phyloP scores from a whole-genome alignment of 2,113 vertebrate genomes.

The Merops nubicus region DNA sequence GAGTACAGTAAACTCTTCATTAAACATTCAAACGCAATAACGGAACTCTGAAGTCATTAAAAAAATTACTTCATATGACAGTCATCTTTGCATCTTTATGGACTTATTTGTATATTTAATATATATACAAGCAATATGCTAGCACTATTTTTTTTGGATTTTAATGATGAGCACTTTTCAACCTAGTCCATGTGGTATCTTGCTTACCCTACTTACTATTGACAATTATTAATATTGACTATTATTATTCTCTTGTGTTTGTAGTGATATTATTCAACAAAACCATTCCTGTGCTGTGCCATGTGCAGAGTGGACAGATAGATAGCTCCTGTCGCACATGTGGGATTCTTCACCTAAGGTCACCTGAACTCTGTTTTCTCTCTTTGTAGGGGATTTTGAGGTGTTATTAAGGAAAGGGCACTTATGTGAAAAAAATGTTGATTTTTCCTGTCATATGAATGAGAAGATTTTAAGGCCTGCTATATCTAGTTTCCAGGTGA shows the following conservation, averaged over 20 bases:
- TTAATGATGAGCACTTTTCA: neutral
- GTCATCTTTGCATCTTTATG: neutral
- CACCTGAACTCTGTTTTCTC: neutral
- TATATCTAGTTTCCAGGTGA: neutral
- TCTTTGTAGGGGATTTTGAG: neutral
- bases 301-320: neutral
- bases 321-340: neutral
- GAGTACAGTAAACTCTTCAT: neutral
- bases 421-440: neutral
- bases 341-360: neutral
- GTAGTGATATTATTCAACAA: neutral
- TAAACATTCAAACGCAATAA: neutral
- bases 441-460: neutral
- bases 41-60: neutral
- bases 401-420: neutral
- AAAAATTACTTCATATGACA: neutral
- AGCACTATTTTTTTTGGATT: neutral
- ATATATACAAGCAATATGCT: neutral
- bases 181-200: neutral
- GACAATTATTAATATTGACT: neutral
- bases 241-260: neutral
- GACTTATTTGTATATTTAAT: neutral
- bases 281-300: neutral
- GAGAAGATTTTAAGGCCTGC: neutral
- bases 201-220: neutral